phyloP scores from a whole-genome alignment of 1,140 invertebrate species.

The Drosophila prosaltans region DNA sequence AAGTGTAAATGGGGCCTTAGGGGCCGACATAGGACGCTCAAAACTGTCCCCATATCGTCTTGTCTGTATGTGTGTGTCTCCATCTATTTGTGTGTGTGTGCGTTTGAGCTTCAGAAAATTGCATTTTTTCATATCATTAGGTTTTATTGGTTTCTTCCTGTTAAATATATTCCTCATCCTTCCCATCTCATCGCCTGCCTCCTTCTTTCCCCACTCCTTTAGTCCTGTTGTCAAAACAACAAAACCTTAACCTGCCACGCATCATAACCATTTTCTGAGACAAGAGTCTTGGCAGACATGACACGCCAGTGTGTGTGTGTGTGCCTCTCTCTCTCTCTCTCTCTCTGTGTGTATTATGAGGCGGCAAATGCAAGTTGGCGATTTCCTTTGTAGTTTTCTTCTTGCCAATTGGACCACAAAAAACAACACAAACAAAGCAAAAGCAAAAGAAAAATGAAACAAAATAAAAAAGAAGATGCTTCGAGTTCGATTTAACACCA shows the following conservation, averaged over 20 bases:
- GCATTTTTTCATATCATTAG: conserved; percentile 83
- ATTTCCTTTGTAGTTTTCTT: conserved; percentile 59
- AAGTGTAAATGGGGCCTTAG: conserved; percentile 27
- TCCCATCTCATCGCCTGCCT: neutral
- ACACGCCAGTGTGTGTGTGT: conserved; percentile 45
- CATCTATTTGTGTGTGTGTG: conserved; percentile 23
- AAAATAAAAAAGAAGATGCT: conserved; percentile 24
- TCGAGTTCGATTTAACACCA: conserved; percentile 6
- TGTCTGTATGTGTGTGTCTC: conserved; percentile 24
- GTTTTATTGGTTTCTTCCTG: conserved; percentile 83
- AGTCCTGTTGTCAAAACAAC: conserved; percentile 61
- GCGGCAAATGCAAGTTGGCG: conserved; percentile 73
- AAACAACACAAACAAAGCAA: neutral
- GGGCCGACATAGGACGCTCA: conserved; percentile 11
- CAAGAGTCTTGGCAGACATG: conserved; percentile 61
- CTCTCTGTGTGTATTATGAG: conserved; percentile 36
- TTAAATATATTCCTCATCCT: conserved; percentile 74
- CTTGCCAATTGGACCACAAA: conserved; percentile 6
- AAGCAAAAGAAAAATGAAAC: neutral
- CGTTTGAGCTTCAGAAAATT: conserved; percentile 78
- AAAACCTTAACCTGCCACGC: conserved; percentile 58
- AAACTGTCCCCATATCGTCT: neutral
- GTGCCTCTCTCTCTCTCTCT: neutral
- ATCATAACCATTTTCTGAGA: conserved; percentile 62
- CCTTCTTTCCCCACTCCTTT: neutral